Percentiles rank a stretch among this genome's conserved stretches.
phyloP scores from a whole-genome alignment of 2,888 invertebrate species.

The Dryobota labecula region DNA sequence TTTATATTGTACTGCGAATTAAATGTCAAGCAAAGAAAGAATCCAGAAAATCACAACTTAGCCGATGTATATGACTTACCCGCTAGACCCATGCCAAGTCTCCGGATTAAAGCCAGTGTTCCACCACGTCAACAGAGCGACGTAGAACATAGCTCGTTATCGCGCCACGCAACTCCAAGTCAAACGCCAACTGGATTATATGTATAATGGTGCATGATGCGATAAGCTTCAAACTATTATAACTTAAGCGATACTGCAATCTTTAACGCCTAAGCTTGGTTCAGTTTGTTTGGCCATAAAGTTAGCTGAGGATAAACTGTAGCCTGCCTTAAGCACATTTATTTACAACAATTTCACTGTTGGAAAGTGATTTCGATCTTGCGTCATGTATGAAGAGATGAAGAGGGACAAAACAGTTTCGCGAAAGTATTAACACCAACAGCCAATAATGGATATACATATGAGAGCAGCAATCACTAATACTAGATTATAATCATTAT shows the following conservation, averaged over 20 bases:
- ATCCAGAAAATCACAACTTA: neutral
- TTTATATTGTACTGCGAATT: neutral
- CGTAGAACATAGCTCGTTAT: slow-evolving; percentile 33
- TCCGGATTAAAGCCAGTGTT: slow-evolving; percentile 6
- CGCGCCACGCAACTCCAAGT: slow-evolving; percentile 55
- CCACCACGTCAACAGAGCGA: slow-evolving; percentile 24
- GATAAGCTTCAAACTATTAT: slow-evolving; percentile 60
- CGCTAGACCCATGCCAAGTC: neutral
- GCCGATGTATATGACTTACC: neutral
- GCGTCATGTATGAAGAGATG: neutral
- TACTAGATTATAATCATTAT: neutral
- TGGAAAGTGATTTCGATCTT: neutral
- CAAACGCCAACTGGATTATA: slow-evolving; percentile 55
- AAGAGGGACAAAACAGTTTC: neutral
- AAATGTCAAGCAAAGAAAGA: too few relatives aligned
- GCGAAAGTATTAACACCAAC: neutral
- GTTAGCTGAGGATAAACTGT: slow-evolving; percentile 16
- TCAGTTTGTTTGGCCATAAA: slow-evolving; percentile 35
- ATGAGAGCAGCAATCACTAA: neutral
- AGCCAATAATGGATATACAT: too few relatives aligned
- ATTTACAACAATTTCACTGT: neutral
- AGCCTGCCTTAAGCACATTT: neutral
- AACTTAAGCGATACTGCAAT: slow-evolving; percentile 59
- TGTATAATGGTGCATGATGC: slow-evolving; percentile 55
- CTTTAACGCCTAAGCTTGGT: slow-evolving; percentile 49